Evolutionary conservation across 2,888 invertebrate genomes (phyloP), one percentile per base, ranked within the genome.

Genomic region (Criorhina ranunculi): DNA sequence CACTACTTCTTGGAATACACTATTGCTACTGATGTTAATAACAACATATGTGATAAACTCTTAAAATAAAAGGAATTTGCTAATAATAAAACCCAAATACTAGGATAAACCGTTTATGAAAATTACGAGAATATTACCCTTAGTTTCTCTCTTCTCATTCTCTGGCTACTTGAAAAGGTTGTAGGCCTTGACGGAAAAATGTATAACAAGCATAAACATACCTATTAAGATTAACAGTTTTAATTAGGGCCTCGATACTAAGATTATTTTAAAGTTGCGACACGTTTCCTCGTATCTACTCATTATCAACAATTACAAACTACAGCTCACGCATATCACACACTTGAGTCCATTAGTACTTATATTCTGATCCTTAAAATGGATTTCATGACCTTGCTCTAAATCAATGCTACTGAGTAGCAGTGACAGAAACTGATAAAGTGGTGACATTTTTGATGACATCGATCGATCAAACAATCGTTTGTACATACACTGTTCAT

Each of bases 371-470:
- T 31, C 31, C 17, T 37, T n/a, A 3, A 57, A 53, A 12, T 8
- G 19, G 5, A 5, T 57, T 57, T n/a, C 37, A n/a, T 17, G 17
- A 59, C 24, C 37, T 40, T 40, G 40, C 24, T 40, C 53, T 11
- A 37, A 8, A 53, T 15, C 19, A 46, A 46, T 11, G 11, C 31
- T 31, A 31, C 37, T 37, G n/a, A 57, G 37, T 37, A 57, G 37
- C 4, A 0, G 1, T 33, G 12, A 5, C 4, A 53, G n/a, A 15
- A 15, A 31, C 19, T 24, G 57, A 59, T 59, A 59, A 57, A 19
- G 24, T 40, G 40, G 12, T 29, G 17, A 44, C 12, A 60, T 7
- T 12, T 31, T 12, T 24, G 8, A 3, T 5, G 7, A 15, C 2
- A 60, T 60, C 31, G 60, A 60, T 60, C 15, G 44, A 31, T 9